Evolutionary conservation across 2,113 vertebrate species (phyloP), one percentile per base, ranked within the genome.

Genomic region (Emberiza fucata): DNA sequence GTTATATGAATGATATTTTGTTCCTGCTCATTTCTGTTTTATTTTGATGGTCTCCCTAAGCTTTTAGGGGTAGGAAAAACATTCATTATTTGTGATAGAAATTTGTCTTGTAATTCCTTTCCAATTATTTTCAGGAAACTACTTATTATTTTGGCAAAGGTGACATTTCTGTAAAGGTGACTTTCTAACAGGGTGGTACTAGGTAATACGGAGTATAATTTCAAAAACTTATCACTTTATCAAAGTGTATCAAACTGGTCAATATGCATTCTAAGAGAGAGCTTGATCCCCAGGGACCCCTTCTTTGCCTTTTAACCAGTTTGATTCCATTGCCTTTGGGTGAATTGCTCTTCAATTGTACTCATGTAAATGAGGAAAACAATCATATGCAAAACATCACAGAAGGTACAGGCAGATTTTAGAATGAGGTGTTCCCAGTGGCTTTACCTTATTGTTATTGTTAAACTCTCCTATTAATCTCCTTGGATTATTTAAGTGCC

Each of bases 401-500:
- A 97, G 45, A 45, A 81, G 39, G 54, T 72, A 89, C 7, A 66
- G 17, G 31, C 16, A 97, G 50, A 81, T 91, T 97, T 95, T 93
- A 94, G 86, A 95, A 82, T 78, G 35, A 88, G 28, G 35, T 4
- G 10, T 96, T 92, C 72, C 93, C 33, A 50, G 87, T 86, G 88
- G 47, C 50, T 95, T 97, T 85, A 72, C 57, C 50, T 84, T 95
- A 69, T 53, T 81, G 82, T 84, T 95, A 69, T 53, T 81, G 82
- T 96, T 96, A 96, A 73, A 53, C 64, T 97, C 50, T 89, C 61
- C 92, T 97, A 23, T 40, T 92, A 95, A 94, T 82, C 78, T 88
- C 51, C 63, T 85, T 97, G 92, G 94, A 97, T 92, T 91, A 9
- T 14, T 8, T 76, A 73, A 69, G 17, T 83, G 66, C 50, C 12